Evolutionary conservation across 2,888 invertebrate species (phyloP), one percentile per base, ranked within the genome.

Genomic region (Ectropis crepuscularia): DNA sequence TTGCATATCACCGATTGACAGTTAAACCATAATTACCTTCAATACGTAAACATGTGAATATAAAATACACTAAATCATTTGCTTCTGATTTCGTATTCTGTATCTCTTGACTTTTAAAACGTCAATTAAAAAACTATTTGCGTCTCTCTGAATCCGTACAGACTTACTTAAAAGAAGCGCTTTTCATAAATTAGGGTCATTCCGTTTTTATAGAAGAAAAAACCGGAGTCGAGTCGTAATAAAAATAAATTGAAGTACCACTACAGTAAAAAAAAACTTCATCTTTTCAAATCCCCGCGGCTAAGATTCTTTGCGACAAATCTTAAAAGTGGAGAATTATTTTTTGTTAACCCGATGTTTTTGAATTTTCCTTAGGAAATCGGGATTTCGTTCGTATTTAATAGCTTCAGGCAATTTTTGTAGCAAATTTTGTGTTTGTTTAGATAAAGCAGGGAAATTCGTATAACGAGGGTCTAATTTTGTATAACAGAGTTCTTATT

Each of bases 201-300:
- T 46, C 47, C 51, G 49, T 51, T 50, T 59, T 8, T 45, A 36
- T 37, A 2, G 0, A 5, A 37, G 45, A 54, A 50, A 28, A 45
- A 51, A 43, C 41, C 7, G 11, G 58, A 51, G 51, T 43, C 12
- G 10, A 53, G 45, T 53, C 50, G 57, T 55, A 59, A 61, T 60
- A 62, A 63, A n/a, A 49, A 64, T 58, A 59, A 64, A 67, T 64
- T 67, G 64, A 61, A 61, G 64, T 48, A 51, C 37, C 55, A 58
- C 61, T 62, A 65, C 61, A 64, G n/a, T n/a, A n/a, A 28, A 53
- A 67, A 67, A 51, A 45, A 46, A 38, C 39, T 67, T 61, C 50
- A 64, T 50, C 64, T 59, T 67, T 59, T 58, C 28, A 51, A 65
- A 49, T 41, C 42, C 16, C 39, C 37, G 45, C 9, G 48, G 42